These are phyloP conservation scores for Morelia viridis DNA, from an alignment of 2,797 vertebrate genomes.

Conservation along the genomic window DNA sequence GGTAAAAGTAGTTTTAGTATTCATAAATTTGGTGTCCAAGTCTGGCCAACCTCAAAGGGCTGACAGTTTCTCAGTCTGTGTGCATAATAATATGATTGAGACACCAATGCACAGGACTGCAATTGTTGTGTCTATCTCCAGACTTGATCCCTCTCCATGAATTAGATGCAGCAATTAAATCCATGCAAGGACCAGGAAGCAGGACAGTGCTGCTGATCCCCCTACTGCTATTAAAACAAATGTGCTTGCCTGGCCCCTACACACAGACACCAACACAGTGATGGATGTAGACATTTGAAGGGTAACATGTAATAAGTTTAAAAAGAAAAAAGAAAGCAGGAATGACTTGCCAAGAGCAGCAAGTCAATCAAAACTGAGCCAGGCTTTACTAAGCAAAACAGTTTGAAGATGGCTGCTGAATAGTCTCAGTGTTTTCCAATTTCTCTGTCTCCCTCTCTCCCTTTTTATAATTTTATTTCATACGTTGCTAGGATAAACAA, in stretches of 20 bases:
- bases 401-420: slow-evolving; percentile 11
- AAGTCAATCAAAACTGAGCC: slow-evolving; percentile 2
- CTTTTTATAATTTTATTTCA: not conserved
- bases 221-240: not conserved
- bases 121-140: not conserved
- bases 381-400: slow-evolving; percentile 15
- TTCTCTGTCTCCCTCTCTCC: not conserved
- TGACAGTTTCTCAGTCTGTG: not conserved
- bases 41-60: not conserved
- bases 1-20: not conserved
- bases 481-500: slow-evolving; percentile 11
- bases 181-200: not conserved
- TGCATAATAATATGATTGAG: not conserved
- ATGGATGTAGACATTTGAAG: not conserved
- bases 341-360: not conserved
- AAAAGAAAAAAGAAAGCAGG: not conserved
- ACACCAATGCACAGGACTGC: not conserved
- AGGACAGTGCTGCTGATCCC: not conserved
- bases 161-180: not conserved
- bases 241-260: too few species aligned
- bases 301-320: not conserved
- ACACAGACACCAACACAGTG: not conserved
- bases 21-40: not conserved
- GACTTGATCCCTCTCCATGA: not conserved
- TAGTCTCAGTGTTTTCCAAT: slow-evolving; percentile 1